Percentiles rank a stretch among this genome's conserved stretches.
Evolutionary conservation across 1,140 invertebrate genomes (phyloP).

Genomic region (Zaprionus ghesquierei): DNA sequence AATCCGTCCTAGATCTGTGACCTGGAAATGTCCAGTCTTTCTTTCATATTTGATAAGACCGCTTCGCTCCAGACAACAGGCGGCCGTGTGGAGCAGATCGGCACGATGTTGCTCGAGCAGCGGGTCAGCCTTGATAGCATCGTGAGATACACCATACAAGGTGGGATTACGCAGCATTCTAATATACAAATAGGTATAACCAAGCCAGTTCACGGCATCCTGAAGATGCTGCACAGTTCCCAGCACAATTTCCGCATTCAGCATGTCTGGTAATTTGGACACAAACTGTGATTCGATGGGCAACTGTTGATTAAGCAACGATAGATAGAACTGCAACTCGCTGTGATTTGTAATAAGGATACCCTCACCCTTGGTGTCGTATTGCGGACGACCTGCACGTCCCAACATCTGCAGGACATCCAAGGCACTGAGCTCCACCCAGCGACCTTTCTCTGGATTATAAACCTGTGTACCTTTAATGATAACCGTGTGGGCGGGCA

Average conservation of each 20-base stretch:
- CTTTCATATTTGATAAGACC: slow-evolving; percentile 98
- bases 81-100: slow-evolving; percentile 98
- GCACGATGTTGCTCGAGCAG: slow-evolving; percentile 94
- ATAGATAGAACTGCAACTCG: slow-evolving; percentile 99
- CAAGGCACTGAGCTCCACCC: slow-evolving; percentile 98
- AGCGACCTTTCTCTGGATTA: slow-evolving; percentile 98
- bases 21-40: slow-evolving; percentile 96
- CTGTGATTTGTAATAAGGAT: slow-evolving; percentile 99
- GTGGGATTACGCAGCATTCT: slow-evolving; percentile 92
- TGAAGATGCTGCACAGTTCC: slow-evolving; percentile 97
- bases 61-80: slow-evolving; percentile 94
- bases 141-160: slow-evolving; percentile 94
- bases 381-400: slow-evolving; percentile 98
- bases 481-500: slow-evolving; percentile 99
- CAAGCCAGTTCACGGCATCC: slow-evolving; percentile 97
- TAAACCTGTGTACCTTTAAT: slow-evolving; percentile 99
- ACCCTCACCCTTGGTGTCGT: slow-evolving; percentile 99
- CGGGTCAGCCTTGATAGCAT: slow-evolving; percentile 91
- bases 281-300: slow-evolving; percentile 94
- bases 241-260: slow-evolving; percentile 99
- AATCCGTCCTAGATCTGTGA: slow-evolving; percentile 97
- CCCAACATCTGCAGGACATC: slow-evolving; percentile 99
- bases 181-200: slow-evolving; percentile 99
- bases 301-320: slow-evolving; percentile 98
- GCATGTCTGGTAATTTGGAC: slow-evolving; percentile 95